Evolutionary conservation across 2,797 vertebrate genomes (phyloP), one percentile per base, ranked within the genome.

Genomic region (Anisognathus igniventris): DNA sequence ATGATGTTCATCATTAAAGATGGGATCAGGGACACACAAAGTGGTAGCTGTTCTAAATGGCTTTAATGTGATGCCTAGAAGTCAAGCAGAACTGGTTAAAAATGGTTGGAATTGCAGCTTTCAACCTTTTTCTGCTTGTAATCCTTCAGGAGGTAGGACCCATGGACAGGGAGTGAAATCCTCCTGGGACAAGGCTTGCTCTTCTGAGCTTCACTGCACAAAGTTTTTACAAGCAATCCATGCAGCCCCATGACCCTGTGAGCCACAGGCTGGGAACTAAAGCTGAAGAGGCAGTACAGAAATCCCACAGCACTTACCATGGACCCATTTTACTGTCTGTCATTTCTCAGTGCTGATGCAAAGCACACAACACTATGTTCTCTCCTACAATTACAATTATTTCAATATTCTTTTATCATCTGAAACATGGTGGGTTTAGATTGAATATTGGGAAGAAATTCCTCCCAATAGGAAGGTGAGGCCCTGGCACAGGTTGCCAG

Each of bases 11-110:
- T 99, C 98, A 35, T 98, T 97, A 76, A 99, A 99, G 90, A 98
- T 1, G 0, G 99, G 99, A 95, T 99, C 99, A 4, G 99, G 99
- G 45, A 99, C 89, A 66, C 99, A 99, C 51, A 99, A 83, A 4
- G 99, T 98, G 40, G 99, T 98, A 44, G 98, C 97, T 35, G 99
- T 99, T 67, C 99, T 98, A 92, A 98, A 99, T 8, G 95, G 82
- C 97, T 98, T 99, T 91, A 99, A 75, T 58, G 54, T 71, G 42
- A 98, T 81, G 47, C 95, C 98, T 98, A 35, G 14, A 86, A 96
- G 33, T 47, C 86, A 95, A 96, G 33, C 17, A 94, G 70, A 85
- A 28, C 14, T 31, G 31, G 62, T 86, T 81, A 73, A 40, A 77
- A 42, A 60, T 2, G 3, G 13, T 20, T 45, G 37, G 7, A 18